A percentile compares a stretch with the other conserved stretches of the same genome.
These are phyloP conservation scores for Thymallus thymallus DNA, from an alignment of 2,113 vertebrate species.

Conservation along the genomic window DNA sequence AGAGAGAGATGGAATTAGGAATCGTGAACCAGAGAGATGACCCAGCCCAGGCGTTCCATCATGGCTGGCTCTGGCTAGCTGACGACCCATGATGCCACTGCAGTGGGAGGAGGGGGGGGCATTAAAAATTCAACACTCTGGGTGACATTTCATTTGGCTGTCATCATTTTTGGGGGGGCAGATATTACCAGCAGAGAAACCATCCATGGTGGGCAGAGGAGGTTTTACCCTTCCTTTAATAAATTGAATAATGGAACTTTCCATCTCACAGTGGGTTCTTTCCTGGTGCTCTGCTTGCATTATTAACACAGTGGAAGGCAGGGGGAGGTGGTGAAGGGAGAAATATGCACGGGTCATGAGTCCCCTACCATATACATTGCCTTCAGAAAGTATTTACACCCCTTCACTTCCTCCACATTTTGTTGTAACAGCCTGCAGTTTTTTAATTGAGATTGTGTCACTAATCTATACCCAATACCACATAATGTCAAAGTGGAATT, in stretches of 20 bases:
- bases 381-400: too few relatives aligned
- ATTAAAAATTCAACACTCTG: conserved; percentile 60
- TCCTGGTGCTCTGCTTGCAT: conserved; percentile 7
- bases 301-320: conserved; percentile 25
- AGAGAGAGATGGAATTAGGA: neutral
- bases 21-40: neutral
- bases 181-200: too few relatives aligned
- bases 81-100: neutral
- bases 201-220: neutral
- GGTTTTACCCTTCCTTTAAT: conserved; percentile 28
- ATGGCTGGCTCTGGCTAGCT: neutral
- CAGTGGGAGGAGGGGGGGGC: conserved; percentile 20
- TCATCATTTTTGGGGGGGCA: conserved; percentile 9
- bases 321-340: neutral
- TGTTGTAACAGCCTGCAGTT: too few relatives aligned
- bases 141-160: conserved; percentile 57
- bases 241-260: neutral
- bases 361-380: too few relatives aligned
- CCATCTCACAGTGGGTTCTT: too few relatives aligned
- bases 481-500: too few relatives aligned
- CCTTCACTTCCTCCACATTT: too few relatives aligned
- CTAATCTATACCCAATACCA: too few relatives aligned
- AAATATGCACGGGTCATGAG: neutral
- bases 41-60: neutral
- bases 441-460: too few relatives aligned